Conservation (phyloP, 2,113 vertebrate species). For the Notothenia coriiceps region DNA sequence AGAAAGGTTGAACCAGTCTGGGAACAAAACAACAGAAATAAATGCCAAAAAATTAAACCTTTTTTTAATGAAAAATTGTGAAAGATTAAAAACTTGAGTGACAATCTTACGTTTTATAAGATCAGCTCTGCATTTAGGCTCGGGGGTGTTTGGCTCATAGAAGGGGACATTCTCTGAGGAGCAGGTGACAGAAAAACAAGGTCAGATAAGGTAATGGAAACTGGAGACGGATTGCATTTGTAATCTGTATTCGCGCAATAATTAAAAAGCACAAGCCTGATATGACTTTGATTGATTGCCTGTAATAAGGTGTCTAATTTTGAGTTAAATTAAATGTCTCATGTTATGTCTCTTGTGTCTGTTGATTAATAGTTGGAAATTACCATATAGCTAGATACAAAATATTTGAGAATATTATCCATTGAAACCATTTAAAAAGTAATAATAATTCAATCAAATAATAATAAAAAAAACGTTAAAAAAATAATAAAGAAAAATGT, state of each 20-base stretch:
- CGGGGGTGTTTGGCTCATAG: conserved; percentile 74
- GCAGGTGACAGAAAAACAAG: not conserved
- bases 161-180: conserved; percentile 63
- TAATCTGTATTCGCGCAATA: not conserved
- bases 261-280: not conserved
- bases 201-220: not conserved
- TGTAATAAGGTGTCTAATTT: not conserved
- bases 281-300: too few species aligned
- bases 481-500: too few species aligned
- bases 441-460: too few species aligned
- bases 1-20: conserved; percentile 76
- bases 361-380: too few species aligned
- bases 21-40: not conserved
- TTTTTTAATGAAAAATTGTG: too few species aligned
- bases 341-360: too few species aligned
- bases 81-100: not conserved
- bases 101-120: conserved; percentile 74
- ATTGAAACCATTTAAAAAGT: too few species aligned
- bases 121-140: conserved; percentile 76
- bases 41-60: too few species aligned
- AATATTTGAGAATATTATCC: too few species aligned
- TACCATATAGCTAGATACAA: too few species aligned
- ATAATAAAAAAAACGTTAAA: too few species aligned
- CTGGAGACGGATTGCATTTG: not conserved
- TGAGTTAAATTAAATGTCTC: too few species aligned